Percentiles rank a stretch among this genome's conserved stretches.
Evolutionary conservation across 2,888 invertebrate species (phyloP).

Genomic region (Prosopocoilus inquinatus): DNA sequence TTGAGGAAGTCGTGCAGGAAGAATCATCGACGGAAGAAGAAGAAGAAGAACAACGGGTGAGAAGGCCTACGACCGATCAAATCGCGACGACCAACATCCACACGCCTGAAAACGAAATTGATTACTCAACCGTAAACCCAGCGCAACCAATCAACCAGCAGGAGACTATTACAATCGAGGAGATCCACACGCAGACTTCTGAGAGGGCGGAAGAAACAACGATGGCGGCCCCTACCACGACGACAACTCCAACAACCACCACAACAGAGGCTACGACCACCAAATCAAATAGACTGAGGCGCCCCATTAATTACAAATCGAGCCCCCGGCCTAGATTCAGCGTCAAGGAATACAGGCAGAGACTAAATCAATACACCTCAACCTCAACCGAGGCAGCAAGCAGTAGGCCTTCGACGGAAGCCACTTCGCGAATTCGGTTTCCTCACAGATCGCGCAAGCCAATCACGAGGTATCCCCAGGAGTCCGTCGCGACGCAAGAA

Average conservation of each 20-base stretch:
- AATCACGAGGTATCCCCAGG: conserved; percentile 41
- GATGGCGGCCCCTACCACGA: conserved; percentile 22
- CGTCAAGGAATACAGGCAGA: conserved; percentile 71
- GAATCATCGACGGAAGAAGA: not conserved
- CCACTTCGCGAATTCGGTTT: conserved; percentile 49
- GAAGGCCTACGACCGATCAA: conserved; percentile 15
- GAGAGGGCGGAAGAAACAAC: conserved; percentile 18
- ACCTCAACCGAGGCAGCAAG: conserved; percentile 45
- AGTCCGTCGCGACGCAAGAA: conserved; percentile 41
- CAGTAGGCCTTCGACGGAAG: conserved; percentile 10
- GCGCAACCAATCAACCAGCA: conserved; percentile 9
- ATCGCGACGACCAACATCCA: conserved; percentile 25
- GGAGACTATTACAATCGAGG: conserved; percentile 26
- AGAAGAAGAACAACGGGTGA: conserved; percentile 4
- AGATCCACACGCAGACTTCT: conserved; percentile 21
- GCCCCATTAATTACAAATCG: conserved; percentile 55
- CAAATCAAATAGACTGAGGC: conserved; percentile 45
- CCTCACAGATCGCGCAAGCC: conserved; percentile 53
- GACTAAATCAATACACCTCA: conserved; percentile 57
- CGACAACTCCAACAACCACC: conserved; percentile 28
- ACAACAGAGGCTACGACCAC: conserved; percentile 39
- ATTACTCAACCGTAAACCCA: conserved; percentile 32
- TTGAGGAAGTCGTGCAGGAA: not conserved
- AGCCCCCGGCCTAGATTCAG: conserved; percentile 64
- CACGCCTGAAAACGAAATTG: conserved; percentile 44